phyloP scores from a whole-genome alignment of 2,113 vertebrate species.

The Scartelaos histophorus region DNA sequence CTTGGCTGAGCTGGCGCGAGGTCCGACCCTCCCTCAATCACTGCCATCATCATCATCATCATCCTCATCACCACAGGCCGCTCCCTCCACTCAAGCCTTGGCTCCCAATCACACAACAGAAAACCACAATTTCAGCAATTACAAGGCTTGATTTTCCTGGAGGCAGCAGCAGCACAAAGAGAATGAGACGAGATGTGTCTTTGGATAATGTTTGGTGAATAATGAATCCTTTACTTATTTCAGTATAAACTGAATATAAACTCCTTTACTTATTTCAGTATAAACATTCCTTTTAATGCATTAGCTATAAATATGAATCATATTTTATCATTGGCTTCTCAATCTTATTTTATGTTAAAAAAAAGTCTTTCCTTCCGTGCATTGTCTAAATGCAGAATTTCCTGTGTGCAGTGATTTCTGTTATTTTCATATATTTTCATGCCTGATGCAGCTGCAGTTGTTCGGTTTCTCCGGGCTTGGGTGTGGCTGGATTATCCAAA shows the following conservation, averaged over 20 bases:
- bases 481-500: background rate
- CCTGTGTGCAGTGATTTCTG: too few species aligned
- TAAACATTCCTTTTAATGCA: too few species aligned
- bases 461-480: background rate
- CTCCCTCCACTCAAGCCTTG: slow-evolving; percentile 13
- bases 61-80: slow-evolving; percentile 8
- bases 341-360: too few species aligned
- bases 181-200: background rate
- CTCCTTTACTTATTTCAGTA: too few species aligned
- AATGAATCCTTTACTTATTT: background rate
- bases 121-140: slow-evolving; percentile 45
- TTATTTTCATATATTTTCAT: background rate
- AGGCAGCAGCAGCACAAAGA: background rate
- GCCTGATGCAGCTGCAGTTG: background rate
- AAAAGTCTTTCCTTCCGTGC: background rate
- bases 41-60: background rate
- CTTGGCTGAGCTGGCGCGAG: slow-evolving; percentile 82
- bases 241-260: too few species aligned
- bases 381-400: background rate
- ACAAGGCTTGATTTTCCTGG: slow-evolving; percentile 1
- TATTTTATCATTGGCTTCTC: background rate
- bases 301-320: too few species aligned
- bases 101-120: slow-evolving; percentile 43
- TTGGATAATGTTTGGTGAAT: background rate
- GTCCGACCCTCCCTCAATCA: slow-evolving; percentile 31